Percentiles rank a stretch among this genome's conserved stretches.
Conservation (phyloP, 2,113 vertebrate genomes). For the human region GRCh38 chr6:41573001-41573500, state of each 20-base stretch:
- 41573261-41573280: not conserved
- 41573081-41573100: not conserved
- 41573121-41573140: not conserved
- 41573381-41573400: not conserved
- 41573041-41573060: not conserved
- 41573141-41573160: not conserved
- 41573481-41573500: not conserved
- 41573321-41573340: not conserved
- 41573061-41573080: not conserved
- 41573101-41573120: not conserved
- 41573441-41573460: constrained; percentile 66
- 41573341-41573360: not conserved
- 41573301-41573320: not conserved
- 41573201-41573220: not conserved
- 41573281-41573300: not conserved
- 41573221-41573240: not conserved
- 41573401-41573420: not conserved
- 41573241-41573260: no score
- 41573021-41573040: not conserved
- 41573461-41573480: constrained; percentile 63
- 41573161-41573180: not conserved
- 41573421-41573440: constrained; percentile 68
- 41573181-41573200: not conserved
- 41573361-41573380: not conserved
- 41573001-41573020: not conserved